These are phyloP conservation scores for Escarpia spicata DNA, from an alignment of 2,888 invertebrate genomes.

Conservation along the genomic window DNA sequence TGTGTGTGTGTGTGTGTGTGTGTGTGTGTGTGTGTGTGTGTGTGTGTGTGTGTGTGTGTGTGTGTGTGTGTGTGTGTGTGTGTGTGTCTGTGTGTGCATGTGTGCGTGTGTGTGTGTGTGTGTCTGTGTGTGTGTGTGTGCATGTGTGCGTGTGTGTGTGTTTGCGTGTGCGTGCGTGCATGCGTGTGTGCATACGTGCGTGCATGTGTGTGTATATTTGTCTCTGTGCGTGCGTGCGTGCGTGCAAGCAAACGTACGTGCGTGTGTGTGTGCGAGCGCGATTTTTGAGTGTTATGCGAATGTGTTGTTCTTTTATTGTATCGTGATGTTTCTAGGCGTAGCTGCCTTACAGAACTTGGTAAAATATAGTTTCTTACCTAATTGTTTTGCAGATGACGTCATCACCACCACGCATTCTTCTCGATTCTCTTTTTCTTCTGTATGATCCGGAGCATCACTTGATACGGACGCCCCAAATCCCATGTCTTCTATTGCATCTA, in stretches of 20 bases:
- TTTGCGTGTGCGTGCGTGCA: background rate
- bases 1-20: background rate
- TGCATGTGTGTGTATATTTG: background rate
- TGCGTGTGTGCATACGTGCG: background rate
- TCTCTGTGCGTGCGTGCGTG: background rate
- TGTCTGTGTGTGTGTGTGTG: background rate
- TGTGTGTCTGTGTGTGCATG: background rate
- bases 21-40: background rate
- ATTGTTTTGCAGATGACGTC: background rate
- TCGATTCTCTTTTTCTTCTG: background rate
- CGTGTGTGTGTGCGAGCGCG: background rate
- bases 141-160: background rate
- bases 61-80: background rate
- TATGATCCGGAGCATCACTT: background rate
- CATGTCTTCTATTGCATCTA: conserved; percentile 12
- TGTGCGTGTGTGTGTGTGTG: background rate
- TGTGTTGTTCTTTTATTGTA: background rate
- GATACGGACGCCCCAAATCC: background rate
- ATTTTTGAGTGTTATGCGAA: background rate
- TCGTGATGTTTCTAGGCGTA: background rate
- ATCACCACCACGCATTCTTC: background rate
- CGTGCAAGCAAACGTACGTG: background rate
- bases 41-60: background rate
- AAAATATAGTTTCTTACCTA: background rate
- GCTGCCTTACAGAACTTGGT: background rate